Evolutionary conservation across 2,113 vertebrate genomes (phyloP).

Genomic region (Ciconia stormi): DNA sequence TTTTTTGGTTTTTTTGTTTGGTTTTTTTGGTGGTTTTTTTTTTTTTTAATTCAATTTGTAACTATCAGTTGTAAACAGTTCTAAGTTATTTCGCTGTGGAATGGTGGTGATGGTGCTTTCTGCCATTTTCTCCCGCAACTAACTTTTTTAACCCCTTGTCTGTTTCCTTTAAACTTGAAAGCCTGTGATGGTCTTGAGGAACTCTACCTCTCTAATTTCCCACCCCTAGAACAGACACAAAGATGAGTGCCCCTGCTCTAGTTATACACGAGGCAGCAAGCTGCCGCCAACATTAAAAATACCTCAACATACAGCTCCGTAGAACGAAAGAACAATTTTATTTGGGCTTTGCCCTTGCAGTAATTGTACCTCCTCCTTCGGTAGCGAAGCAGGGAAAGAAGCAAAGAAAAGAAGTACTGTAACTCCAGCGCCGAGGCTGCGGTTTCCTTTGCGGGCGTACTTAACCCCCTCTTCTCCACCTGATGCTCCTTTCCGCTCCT

Average conservation of each 20-base stretch:
- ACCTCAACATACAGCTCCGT: rapidly evolving
- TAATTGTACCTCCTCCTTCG: background rate
- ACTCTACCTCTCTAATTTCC: rapidly evolving
- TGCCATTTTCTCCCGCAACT: background rate
- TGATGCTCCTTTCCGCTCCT: no score
- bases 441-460: rapidly evolving
- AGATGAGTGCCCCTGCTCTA: no score
- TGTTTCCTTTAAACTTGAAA: background rate
- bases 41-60: no score
- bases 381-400: background rate
- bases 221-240: rapidly evolving
- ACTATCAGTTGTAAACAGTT: background rate
- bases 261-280: rapidly evolving
- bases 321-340: rapidly evolving
- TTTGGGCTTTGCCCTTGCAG: rapidly evolving
- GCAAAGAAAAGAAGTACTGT: background rate
- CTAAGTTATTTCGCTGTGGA: background rate
- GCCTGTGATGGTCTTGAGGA: no score
- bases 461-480: no score
- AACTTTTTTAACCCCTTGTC: background rate
- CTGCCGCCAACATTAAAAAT: background rate
- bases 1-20: no score
- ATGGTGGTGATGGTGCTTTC: background rate
- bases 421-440: rapidly evolving
- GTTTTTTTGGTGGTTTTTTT: no score